These are phyloP conservation scores for Coremacera marginata DNA, from an alignment of 2,888 invertebrate species.

Conservation along the genomic window DNA sequence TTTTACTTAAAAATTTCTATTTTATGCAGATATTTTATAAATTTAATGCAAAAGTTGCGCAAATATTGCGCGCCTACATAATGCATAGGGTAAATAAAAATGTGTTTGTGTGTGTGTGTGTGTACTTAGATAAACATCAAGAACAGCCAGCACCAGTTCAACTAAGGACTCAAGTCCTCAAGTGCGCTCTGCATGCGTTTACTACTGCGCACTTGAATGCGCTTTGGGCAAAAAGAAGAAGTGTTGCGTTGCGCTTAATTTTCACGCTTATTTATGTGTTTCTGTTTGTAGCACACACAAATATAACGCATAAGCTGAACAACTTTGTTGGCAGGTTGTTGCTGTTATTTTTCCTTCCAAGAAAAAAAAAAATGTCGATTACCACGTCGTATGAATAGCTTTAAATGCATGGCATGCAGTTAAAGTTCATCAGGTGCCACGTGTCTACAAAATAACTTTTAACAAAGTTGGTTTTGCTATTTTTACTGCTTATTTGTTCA, in stretches of 20 bases:
- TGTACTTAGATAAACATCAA: no score
- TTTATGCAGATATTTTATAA: background rate
- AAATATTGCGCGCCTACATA: background rate
- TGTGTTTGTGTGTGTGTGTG: no score
- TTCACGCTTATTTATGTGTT: slow-evolving; percentile 7
- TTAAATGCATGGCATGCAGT: background rate
- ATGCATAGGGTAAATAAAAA: background rate
- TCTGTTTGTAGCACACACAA: background rate
- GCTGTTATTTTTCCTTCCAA: background rate
- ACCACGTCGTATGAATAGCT: background rate
- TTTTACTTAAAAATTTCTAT: background rate
- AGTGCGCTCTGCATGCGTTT: background rate
- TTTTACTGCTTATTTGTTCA: no score
- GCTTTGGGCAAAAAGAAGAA: background rate
- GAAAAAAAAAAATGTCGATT: background rate
- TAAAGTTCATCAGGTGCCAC: background rate
- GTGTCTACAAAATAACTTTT: background rate
- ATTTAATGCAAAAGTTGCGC: background rate
- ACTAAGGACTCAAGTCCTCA: background rate
- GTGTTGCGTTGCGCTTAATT: slow-evolving; percentile 13
- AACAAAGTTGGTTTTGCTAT: no score
- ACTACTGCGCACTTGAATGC: background rate
- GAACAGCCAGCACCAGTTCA: no score
- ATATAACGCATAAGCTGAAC: no score
- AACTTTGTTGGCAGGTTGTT: no score